Evolutionary conservation across 2,888 invertebrate species (phyloP).

Genomic region (Pogonocherus hispidulus): DNA sequence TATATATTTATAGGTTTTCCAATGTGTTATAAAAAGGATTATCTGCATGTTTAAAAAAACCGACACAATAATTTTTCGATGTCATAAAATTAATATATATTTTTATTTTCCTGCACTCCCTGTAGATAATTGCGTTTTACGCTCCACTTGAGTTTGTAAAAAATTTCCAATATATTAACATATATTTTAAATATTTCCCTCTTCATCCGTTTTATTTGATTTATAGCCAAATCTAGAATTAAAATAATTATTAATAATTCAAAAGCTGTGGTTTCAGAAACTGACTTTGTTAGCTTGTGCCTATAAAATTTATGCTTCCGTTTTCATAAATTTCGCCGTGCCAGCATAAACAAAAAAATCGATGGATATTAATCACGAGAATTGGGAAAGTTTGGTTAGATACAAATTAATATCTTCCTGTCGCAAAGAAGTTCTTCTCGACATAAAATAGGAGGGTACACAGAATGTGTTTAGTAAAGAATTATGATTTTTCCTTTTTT

Average conservation of each 20-base stretch:
- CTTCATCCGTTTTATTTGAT: background rate
- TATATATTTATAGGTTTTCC: too few relatives aligned
- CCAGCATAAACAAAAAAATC: background rate
- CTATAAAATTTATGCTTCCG: background rate
- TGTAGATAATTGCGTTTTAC: too few relatives aligned
- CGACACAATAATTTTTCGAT: too few relatives aligned
- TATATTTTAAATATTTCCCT: too few relatives aligned
- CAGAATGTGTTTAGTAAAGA: too few relatives aligned
- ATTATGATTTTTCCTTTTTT: too few relatives aligned
- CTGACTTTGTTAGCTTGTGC: background rate
- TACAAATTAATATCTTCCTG: conserved; percentile 6
- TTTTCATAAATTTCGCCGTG: background rate
- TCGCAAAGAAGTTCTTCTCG: background rate
- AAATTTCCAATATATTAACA: too few relatives aligned
- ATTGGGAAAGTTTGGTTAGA: background rate
- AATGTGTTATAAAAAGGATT: too few relatives aligned
- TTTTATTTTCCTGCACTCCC: too few relatives aligned
- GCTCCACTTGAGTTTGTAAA: too few relatives aligned
- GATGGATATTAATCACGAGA: background rate
- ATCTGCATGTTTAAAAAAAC: too few relatives aligned
- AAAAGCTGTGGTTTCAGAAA: background rate
- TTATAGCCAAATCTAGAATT: background rate
- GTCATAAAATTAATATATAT: too few relatives aligned
- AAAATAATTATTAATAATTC: conserved; percentile 1
- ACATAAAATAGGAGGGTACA: background rate